Evolutionary conservation across 2,888 invertebrate genomes (phyloP), one percentile per base, ranked within the genome.

Genomic region (Acleris cristana): DNA sequence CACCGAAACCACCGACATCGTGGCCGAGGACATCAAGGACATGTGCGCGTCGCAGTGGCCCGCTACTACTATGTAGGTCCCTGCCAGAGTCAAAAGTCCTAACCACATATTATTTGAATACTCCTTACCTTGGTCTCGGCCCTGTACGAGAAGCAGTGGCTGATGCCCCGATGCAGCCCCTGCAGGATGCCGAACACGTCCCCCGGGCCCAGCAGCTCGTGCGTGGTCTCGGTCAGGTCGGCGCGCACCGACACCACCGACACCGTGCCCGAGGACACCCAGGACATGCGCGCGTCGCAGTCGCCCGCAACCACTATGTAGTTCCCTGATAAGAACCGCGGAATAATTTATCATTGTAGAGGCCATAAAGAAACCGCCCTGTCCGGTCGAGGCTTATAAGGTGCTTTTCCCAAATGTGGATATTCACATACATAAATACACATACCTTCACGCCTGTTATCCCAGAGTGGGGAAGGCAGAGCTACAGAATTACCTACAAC

Each of bases 181-280:
- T 94, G 94, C 16, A 91, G 79, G 44, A 94, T 86, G 0, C 94
- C 94, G 73, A 94, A 94, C 66, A 92, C 87, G 71, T 94, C 93
- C 3, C 91, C 91, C 0, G 86, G 67, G 0, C 80, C 82, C 1
- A 94, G 84, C 4, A 85, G 72, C 70, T 94, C 93, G 71, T 94
- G 93, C 0, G 90, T 89, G 18, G 86, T 88, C 74, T 92, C 92
- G 0, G 92, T 92, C 44, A 92, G 76, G 71, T 92, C 92, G 0
- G 82, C 71, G 1, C 89, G 75, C 12, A 91, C 90, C 0, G 91
- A 90, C n/a, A 92, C 84, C 16, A 92, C 92, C 0, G 90, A 84
- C 19, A 94, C 93, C 0, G 82, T 79, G 5, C 94, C 94, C 0
- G 86, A 81, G 1, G 89, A 86, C 57, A 94, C 91, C 87, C 94